Conservation (phyloP, 1,140 invertebrate genomes). For the Drosophila melanica region DNA sequence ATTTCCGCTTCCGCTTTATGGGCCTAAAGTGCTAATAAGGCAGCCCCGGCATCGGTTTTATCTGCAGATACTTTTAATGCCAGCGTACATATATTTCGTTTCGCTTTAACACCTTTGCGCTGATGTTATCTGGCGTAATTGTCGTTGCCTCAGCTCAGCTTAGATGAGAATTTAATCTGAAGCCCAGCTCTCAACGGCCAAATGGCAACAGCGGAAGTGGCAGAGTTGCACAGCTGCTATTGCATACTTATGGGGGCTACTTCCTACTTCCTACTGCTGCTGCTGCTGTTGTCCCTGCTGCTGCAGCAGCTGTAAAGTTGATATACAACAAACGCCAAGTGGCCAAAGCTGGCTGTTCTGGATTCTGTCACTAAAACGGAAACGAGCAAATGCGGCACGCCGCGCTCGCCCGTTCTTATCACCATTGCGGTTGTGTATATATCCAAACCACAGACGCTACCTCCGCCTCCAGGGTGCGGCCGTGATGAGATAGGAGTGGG, state of each 20-base stretch:
- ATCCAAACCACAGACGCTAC: constrained; percentile 12
- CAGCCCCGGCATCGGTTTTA: constrained; percentile 20
- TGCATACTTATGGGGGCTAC: constrained; percentile 49
- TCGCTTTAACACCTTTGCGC: too few relatives aligned
- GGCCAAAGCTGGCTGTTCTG: constrained; percentile 14
- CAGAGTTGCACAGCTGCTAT: constrained; percentile 26
- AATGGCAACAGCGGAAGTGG: constrained; percentile 1
- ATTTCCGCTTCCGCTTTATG: constrained; percentile 80
- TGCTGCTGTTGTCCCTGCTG: constrained; percentile 8
- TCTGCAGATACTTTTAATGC: too few relatives aligned
- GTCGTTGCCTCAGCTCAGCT: too few relatives aligned
- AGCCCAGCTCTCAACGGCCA: too few relatives aligned
- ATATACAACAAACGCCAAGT: constrained; percentile 42
- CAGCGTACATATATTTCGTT: too few relatives aligned
- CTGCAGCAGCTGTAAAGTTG: constrained; percentile 35
- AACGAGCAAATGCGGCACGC: constrained; percentile 19
- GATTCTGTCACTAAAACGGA: constrained; percentile 38
- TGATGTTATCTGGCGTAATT: too few relatives aligned
- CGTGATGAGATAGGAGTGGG: too few relatives aligned
- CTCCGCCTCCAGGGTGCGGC: constrained; percentile 1
- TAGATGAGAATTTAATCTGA: too few relatives aligned
- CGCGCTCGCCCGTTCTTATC: constrained; percentile 24
- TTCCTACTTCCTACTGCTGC: constrained; percentile 33
- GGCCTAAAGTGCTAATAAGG: constrained; percentile 80
- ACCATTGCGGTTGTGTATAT: constrained; percentile 35